Conservation (phyloP, 2,888 invertebrate genomes). For the Dasysyrphus albostriatus region DNA sequence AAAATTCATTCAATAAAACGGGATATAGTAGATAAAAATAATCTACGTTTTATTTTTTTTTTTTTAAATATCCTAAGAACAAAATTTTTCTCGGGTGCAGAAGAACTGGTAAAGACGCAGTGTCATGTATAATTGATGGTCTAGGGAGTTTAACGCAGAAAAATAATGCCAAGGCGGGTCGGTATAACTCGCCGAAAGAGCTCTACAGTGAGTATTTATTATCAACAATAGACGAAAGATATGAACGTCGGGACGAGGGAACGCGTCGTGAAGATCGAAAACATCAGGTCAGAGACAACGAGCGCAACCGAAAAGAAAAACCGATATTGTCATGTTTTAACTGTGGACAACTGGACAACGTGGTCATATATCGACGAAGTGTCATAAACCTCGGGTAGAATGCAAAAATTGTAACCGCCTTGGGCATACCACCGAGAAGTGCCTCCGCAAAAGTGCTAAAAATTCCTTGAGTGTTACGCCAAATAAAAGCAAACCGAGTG, state of each 20-base stretch:
- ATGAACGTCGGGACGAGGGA: not conserved
- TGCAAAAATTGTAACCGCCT: too few species aligned
- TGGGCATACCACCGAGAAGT: too few species aligned
- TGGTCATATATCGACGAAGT: too few species aligned
- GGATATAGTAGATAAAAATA: too few species aligned
- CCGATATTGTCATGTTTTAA: too few species aligned
- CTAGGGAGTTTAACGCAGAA: not conserved
- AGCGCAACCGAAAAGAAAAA: not conserved
- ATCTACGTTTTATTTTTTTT: too few species aligned
- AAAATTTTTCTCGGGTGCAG: not conserved
- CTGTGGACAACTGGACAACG: too few species aligned
- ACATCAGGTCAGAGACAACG: not conserved
- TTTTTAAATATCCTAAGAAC: not conserved
- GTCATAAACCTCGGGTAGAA: too few species aligned
- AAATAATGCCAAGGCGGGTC: conserved; percentile 16
- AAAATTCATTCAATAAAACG: too few species aligned
- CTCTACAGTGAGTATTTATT: not conserved
- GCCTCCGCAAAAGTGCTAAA: too few species aligned
- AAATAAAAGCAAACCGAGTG: too few species aligned
- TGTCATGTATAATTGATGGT: conserved; percentile 2
- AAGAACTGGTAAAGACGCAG: conserved; percentile 8
- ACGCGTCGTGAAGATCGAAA: not conserved
- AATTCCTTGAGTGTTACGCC: too few species aligned
- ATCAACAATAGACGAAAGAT: not conserved
- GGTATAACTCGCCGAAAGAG: not conserved